A percentile compares a stretch with the other conserved stretches of the same genome.
Evolutionary conservation across 1,140 invertebrate species (phyloP).

Genomic region (Pseudomyrmex cubaensis): DNA sequence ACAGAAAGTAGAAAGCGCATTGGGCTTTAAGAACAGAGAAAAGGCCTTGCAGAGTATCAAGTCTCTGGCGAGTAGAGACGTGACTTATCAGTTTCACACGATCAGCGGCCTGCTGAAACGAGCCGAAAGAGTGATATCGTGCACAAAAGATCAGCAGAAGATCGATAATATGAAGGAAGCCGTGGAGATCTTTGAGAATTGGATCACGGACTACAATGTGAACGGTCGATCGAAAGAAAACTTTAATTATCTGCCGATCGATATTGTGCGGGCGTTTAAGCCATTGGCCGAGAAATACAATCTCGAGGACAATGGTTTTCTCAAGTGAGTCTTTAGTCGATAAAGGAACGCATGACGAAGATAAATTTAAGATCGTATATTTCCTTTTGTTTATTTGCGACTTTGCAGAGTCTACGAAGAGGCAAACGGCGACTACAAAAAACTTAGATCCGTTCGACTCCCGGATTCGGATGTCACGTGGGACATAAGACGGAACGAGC

Average conservation of each 20-base stretch:
- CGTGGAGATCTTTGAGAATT: conserved; percentile 80
- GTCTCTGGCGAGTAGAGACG: conserved; percentile 70
- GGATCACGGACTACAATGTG: conserved; percentile 81
- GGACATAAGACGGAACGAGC: conserved; percentile 81
- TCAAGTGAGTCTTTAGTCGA: conserved; percentile 60
- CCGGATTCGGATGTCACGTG: conserved; percentile 76
- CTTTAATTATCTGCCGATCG: conserved; percentile 79
- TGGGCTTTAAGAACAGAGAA: conserved; percentile 74
- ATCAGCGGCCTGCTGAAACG: conserved; percentile 72
- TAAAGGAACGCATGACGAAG: neutral
- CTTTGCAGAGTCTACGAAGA: conserved; percentile 74
- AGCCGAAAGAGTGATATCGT: conserved; percentile 74
- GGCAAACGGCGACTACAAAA: conserved; percentile 79
- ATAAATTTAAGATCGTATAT: no score
- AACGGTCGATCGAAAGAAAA: conserved; percentile 80
- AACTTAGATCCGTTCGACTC: conserved; percentile 76
- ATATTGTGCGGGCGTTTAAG: conserved; percentile 77
- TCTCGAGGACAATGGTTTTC: conserved; percentile 75
- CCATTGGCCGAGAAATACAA: conserved; percentile 76
- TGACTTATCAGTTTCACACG: conserved; percentile 73
- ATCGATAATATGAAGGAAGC: conserved; percentile 79
- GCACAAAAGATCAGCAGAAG: conserved; percentile 77
- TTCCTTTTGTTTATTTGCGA: neutral
- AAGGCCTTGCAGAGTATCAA: conserved; percentile 72
- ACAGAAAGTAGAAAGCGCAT: conserved; percentile 41